phyloP scores from a whole-genome alignment of 53 echinoderm and acorn worm genomes.

The Echinometra lucunter region DNA sequence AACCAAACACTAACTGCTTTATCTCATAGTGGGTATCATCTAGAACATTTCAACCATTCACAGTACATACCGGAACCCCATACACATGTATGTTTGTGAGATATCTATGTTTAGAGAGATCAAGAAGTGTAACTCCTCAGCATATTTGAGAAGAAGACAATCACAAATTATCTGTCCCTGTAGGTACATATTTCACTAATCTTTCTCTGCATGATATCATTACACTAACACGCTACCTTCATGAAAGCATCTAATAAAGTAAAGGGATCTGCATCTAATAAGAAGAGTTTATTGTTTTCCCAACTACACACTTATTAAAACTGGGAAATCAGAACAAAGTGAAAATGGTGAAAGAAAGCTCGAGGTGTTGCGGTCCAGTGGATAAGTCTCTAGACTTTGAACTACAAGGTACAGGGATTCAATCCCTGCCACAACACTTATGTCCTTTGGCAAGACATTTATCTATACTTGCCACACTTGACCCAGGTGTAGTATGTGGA shows the following conservation, averaged over 20 bases:
- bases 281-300: too few relatives aligned
- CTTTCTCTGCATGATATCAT: not conserved
- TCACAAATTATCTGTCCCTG: not conserved
- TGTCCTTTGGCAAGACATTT: too few relatives aligned
- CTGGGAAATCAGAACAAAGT: too few relatives aligned
- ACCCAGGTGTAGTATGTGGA: too few relatives aligned
- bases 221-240: not conserved
- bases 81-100: not conserved
- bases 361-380: too few relatives aligned
- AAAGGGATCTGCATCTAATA: not conserved
- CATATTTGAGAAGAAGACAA: not conserved
- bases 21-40: not conserved
- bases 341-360: too few relatives aligned
- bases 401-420: too few relatives aligned
- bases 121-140: not conserved
- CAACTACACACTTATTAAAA: too few relatives aligned
- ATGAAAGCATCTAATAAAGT: not conserved
- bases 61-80: constrained; percentile 33
- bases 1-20: not conserved
- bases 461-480: too few relatives aligned
- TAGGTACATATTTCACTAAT: not conserved
- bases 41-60: not conserved
- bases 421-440: too few relatives aligned
- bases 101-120: not conserved
- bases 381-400: too few relatives aligned